Evolutionary conservation across 2,797 vertebrate genomes (phyloP), one percentile per base, ranked within the genome.

Genomic region (Esox lucius): DNA sequence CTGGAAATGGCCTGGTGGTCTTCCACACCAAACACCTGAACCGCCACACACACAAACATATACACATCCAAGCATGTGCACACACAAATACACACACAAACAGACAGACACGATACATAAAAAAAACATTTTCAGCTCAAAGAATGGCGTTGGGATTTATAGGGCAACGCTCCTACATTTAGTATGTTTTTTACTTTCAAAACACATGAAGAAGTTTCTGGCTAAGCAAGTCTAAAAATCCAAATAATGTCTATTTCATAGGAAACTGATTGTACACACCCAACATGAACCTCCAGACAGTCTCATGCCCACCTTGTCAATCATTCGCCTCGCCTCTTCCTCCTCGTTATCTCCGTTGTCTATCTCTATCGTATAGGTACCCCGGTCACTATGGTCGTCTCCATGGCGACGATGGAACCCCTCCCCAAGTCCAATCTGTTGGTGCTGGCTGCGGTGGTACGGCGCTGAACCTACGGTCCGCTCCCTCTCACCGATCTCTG

Each of bases 361-460:
- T 86, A 97, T 74, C 85, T 98, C 96, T 77, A 97, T 96, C 71
- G 95, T 98, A 67, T 98, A 98, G 72, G 97, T 98, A 76, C 95
- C 96, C 91, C 96, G 96, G 92, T 98, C 96, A 75, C 96, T 98
- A 84, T 95, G 96, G 85, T 98, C 96, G 84, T 98, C 97, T 59
- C 95, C 92, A 46, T 95, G 95, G 70, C 87, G 95, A 88, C 92
- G 91, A 78, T 91, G 91, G 83, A 85, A 86, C 79, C 94, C 91
- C 74, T 94, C 94, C 1, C 84, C 75, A 5, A 68, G 66, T 49
- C 53, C 68, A 68, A 69, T 73, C 70, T 80, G 86, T 79, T 78
- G n/a, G 56, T 35, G 53, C 24, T 59, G 35, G 5, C 67, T 49
- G 17, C 61, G 31, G 22, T 93, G 94, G 74, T 89, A 73, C 12